These are phyloP conservation scores for Neocloeon triangulifer DNA, from an alignment of 1,140 invertebrate species.

Conservation along the genomic window DNA sequence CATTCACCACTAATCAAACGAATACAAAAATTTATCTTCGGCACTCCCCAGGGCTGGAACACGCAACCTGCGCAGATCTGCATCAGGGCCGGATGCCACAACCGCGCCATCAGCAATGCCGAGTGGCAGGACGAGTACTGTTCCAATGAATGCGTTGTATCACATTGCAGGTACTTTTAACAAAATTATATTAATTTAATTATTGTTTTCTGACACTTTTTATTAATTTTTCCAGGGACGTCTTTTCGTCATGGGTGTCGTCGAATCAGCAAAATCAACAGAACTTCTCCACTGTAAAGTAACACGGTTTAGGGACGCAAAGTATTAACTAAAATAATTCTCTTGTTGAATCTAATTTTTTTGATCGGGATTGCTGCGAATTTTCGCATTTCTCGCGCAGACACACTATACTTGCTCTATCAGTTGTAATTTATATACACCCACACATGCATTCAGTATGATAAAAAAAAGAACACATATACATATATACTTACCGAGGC, in stretches of 20 bases:
- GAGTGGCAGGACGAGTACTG: slow-evolving; percentile 97
- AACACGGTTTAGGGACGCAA: too few relatives aligned
- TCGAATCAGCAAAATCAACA: slow-evolving; percentile 48
- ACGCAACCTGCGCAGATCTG: slow-evolving; percentile 30
- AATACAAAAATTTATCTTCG: too few relatives aligned
- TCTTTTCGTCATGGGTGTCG: slow-evolving; percentile 73
- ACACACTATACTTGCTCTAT: not conserved
- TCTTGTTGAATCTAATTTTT: not conserved
- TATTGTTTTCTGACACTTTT: slow-evolving; percentile 2
- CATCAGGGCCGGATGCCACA: slow-evolving; percentile 73
- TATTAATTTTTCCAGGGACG: slow-evolving; percentile 54
- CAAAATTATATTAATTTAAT: slow-evolving; percentile 5
- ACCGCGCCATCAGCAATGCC: slow-evolving; percentile 69
- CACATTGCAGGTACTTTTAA: slow-evolving; percentile 60
- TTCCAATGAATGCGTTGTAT: slow-evolving; percentile 91
- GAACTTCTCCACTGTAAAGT: slow-evolving; percentile 34
- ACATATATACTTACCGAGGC: too few relatives aligned
- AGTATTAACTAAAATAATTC: not conserved
- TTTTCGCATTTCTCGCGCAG: not conserved
- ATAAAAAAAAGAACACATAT: too few relatives aligned
- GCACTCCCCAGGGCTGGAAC: too few relatives aligned
- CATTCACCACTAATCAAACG: too few relatives aligned
- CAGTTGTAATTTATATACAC: not conserved
- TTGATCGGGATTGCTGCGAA: not conserved
- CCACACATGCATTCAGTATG: too few relatives aligned